Evolutionary conservation across 2,888 invertebrate species (phyloP), one percentile per base, ranked within the genome.

Genomic region (Caenorhabditis sinica): DNA sequence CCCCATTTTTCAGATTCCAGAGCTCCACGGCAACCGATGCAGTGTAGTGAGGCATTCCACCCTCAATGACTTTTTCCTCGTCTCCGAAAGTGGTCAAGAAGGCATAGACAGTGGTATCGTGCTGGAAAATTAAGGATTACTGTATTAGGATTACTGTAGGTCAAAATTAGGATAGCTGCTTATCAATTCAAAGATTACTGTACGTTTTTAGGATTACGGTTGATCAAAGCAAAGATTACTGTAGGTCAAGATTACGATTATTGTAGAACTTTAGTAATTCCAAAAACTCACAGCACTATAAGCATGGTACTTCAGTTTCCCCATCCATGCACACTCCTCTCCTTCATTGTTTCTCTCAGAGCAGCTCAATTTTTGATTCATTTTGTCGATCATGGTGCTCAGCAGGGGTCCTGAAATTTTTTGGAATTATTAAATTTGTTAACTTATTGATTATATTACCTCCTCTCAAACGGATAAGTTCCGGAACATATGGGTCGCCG

Each of bases 101-200:
- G 9, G 90, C 91, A 45, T 90, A 90, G 43, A 91, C 82, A 0
- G 91, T 91, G 17, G 91, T 91, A 80, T 91, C 91, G 73, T 91
- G 91, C 90, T 90, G 82, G 63, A 89, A 86, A 65, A 13, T 15
- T 20, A 30, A 36, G 30, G n/a, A 8, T 17, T 17, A 30, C n/a
- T n/a, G n/a, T n/a, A n/a, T 58, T 58, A 33, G 6, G 17, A 20
- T 51, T 20, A 20, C 3, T n/a, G 23, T 51, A 33, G 30, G n/a
- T 61, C 36, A 36, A n/a, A 23, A 33, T 33, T 33, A 33, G 33
- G 8, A 33, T 33, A 33, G 33, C 33, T 33, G n/a, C n/a, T n/a
- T n/a, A n/a, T n/a, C n/a, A 86, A 65, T 17, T 15, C n/a, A 30
- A 36, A 49, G n/a, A 8, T 17, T 17, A 30, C n/a, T n/a, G n/a